These are phyloP conservation scores for Thumatha senex DNA, from an alignment of 2,888 invertebrate species.

Conservation along the genomic window DNA sequence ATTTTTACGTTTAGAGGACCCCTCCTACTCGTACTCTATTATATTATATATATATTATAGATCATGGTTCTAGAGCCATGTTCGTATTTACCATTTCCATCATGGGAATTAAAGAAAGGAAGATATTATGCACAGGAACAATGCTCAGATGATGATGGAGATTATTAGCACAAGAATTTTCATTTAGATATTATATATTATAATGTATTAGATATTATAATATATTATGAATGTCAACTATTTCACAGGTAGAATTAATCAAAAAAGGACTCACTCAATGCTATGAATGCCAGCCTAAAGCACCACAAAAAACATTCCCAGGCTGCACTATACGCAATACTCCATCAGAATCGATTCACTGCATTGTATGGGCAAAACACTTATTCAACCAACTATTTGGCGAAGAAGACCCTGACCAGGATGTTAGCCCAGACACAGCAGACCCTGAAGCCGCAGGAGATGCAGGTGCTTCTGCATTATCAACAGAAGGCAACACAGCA, in stretches of 20 bases:
- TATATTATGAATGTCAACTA: background rate
- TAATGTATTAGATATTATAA: too few relatives aligned
- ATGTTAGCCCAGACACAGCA: constrained; percentile 98
- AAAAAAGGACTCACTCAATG: constrained; percentile 95
- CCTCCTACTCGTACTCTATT: too few relatives aligned
- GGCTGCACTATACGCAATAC: constrained; percentile 99
- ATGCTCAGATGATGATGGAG: too few relatives aligned
- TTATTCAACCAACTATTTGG: constrained; percentile 99
- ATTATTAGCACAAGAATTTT: too few relatives aligned
- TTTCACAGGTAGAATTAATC: constrained; percentile 88
- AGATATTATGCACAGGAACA: too few relatives aligned
- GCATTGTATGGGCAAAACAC: constrained; percentile 99
- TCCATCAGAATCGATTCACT: constrained; percentile 99
- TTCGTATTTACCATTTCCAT: too few relatives aligned
- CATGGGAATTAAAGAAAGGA: too few relatives aligned
- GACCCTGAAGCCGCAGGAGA: constrained; percentile 95
- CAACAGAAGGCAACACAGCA: constrained; percentile 66
- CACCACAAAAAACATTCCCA: constrained; percentile 95
- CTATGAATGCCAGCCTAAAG: constrained; percentile 97
- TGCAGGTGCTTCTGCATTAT: constrained; percentile 85
- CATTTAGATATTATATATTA: too few relatives aligned
- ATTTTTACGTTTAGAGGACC: too few relatives aligned
- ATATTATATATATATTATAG: too few relatives aligned
- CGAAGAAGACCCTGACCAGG: constrained; percentile 97
- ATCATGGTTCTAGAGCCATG: too few relatives aligned